A percentile compares a stretch with the other conserved stretches of the same genome.
phyloP scores from a whole-genome alignment of 2,113 vertebrate species.

The Blennius ocellaris region DNA sequence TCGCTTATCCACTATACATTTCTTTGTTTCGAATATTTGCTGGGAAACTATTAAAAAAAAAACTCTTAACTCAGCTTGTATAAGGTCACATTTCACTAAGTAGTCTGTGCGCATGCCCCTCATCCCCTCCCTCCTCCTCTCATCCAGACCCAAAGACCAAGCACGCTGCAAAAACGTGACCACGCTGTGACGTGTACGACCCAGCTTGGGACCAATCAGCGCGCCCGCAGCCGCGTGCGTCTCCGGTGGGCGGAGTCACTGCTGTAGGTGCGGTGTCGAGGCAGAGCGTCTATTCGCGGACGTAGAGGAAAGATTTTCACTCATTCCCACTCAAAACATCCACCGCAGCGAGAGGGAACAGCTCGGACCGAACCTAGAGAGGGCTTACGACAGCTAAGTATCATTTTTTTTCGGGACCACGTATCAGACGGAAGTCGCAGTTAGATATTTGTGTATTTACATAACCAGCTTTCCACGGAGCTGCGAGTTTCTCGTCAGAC shows the following conservation, averaged over 20 bases:
- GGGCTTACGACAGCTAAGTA: constrained; percentile 22
- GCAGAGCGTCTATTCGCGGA: constrained; percentile 20
- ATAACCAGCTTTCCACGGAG: constrained; percentile 68
- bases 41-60: no score
- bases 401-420: no score
- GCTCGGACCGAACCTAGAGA: background rate
- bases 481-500: background rate
- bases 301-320: background rate
- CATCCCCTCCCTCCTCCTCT: no score
- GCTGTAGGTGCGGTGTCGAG: constrained; percentile 42
- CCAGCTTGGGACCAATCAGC: constrained; percentile 54
- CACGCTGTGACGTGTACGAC: constrained; percentile 28
- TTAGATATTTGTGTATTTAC: constrained; percentile 66
- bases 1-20: no score
- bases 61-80: no score
- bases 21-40: no score
- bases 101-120: no score
- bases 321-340: background rate
- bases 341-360: background rate
- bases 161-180: constrained; percentile 85
- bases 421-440: background rate
- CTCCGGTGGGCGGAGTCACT: constrained; percentile 48
- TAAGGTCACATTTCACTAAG: no score
- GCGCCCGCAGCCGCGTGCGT: constrained; percentile 7
- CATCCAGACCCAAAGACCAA: background rate